Percentiles rank a stretch among this genome's conserved stretches.
These are phyloP conservation scores for Fistularia tabacaria DNA, from an alignment of 2,797 vertebrate genomes.

Conservation along the genomic window DNA sequence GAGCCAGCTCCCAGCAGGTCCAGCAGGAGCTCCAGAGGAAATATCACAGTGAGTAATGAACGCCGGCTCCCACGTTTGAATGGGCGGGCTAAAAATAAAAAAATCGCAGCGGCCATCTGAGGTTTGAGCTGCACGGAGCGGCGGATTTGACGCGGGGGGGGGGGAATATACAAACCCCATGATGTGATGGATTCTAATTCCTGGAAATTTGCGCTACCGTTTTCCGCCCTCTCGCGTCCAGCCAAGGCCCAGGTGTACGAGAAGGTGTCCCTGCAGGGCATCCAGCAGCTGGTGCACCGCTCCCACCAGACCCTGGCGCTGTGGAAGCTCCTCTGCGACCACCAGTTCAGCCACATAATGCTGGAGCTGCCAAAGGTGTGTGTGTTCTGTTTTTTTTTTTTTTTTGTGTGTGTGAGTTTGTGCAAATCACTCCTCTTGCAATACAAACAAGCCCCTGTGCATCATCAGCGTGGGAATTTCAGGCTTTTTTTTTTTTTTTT, in stretches of 20 bases:
- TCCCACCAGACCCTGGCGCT: conserved; percentile 91
- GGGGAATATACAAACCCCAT: too few relatives aligned
- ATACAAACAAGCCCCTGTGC: conserved; percentile 7
- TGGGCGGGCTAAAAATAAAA: too few relatives aligned
- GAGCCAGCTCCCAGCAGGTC: conserved; percentile 88
- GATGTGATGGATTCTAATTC: too few relatives aligned
- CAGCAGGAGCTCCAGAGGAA: conserved; percentile 97
- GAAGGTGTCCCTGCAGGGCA: conserved; percentile 90
- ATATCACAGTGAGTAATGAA: conserved; percentile 82
- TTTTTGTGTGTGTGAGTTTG: too few relatives aligned
- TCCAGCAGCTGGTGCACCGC: conserved; percentile 90
- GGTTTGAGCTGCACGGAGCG: too few relatives aligned
- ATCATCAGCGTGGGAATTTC: conserved; percentile 1
- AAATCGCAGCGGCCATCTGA: too few relatives aligned
- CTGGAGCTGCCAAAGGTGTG: conserved; percentile 92
- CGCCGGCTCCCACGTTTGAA: not conserved
- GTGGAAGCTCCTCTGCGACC: conserved; percentile 95
- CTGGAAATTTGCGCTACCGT: too few relatives aligned
- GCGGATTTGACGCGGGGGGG: too few relatives aligned
- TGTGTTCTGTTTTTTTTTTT: too few relatives aligned
- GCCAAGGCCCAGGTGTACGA: conserved; percentile 92
- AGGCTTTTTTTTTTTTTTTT: not conserved
- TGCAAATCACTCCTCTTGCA: conserved; percentile 1
- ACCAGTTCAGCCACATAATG: conserved; percentile 90
- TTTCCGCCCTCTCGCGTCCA: conserved; percentile 38